These are phyloP conservation scores for Caenorhabditis sp. DNA, from an alignment of 2,888 invertebrate species.

Conservation along the genomic window DNA sequence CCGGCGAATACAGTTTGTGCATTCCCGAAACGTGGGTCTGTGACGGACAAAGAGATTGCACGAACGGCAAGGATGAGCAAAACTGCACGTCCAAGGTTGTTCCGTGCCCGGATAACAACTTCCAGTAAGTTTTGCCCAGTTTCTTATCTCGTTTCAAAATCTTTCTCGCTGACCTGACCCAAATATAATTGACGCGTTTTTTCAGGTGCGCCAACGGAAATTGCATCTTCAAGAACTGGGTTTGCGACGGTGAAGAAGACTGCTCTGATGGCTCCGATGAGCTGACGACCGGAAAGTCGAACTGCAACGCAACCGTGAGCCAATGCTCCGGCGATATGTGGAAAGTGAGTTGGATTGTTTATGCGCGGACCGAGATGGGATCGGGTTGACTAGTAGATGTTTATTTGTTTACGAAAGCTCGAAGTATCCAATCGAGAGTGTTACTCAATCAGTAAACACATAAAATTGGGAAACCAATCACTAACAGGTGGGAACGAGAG, in stretches of 20 bases:
- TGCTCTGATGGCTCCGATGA: constrained; percentile 79
- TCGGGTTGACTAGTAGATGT: constrained; percentile 11
- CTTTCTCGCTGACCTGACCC: constrained; percentile 23
- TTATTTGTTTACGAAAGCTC: constrained; percentile 32
- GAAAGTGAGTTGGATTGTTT: constrained; percentile 54
- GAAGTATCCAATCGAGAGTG: constrained; percentile 15
- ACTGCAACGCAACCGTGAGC: constrained; percentile 34
- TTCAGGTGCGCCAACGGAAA: constrained; percentile 73
- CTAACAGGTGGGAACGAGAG: background rate
- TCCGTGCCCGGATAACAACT: constrained; percentile 69
- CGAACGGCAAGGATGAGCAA: constrained; percentile 76
- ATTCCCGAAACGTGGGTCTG: constrained; percentile 80
- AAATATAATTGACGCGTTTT: constrained; percentile 1
- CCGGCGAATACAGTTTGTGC: constrained; percentile 75
- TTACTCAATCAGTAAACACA: background rate
- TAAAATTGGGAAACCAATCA: no score
- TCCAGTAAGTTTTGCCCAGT: constrained; percentile 58
- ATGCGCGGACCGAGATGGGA: constrained; percentile 6
- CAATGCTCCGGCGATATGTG: constrained; percentile 50
- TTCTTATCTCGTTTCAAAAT: constrained; percentile 29
- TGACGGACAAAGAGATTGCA: constrained; percentile 80
- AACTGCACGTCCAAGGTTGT: constrained; percentile 67
- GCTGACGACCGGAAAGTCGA: constrained; percentile 1
- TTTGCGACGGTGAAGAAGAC: constrained; percentile 80
- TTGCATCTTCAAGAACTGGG: constrained; percentile 79